These are phyloP conservation scores for Sturnira hondurensis DNA, from an alignment of 2,113 vertebrate species.

Conservation along the genomic window DNA sequence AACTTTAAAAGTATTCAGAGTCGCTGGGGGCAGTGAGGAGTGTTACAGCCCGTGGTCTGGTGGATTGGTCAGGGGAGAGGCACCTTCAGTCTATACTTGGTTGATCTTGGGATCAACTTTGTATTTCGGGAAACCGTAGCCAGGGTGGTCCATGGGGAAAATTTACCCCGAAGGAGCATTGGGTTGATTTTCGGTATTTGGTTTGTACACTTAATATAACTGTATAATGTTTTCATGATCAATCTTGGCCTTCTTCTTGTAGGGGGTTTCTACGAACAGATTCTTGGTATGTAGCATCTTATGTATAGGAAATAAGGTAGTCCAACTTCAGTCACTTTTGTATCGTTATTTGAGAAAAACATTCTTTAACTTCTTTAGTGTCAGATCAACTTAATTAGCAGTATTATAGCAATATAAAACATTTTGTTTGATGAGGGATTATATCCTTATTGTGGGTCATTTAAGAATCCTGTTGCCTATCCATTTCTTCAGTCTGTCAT, in stretches of 20 bases:
- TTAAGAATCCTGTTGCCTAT: neutral
- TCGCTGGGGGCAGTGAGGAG: neutral
- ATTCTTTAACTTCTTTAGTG: neutral
- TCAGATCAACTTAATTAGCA: neutral
- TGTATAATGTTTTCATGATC: neutral
- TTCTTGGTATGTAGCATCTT: neutral
- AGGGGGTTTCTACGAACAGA: neutral
- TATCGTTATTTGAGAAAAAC: neutral
- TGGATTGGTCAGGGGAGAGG: neutral
- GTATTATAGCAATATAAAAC: rapidly evolving
- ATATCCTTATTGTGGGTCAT: neutral
- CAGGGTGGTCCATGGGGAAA: neutral
- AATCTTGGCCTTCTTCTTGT: neutral
- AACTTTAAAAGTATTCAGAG: neutral
- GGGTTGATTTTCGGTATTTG: neutral
- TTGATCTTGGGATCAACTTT: neutral
- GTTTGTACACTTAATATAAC: neutral
- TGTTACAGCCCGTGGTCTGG: neutral
- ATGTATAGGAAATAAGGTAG: neutral
- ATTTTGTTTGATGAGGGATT: too few relatives aligned
- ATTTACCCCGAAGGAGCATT: neutral
- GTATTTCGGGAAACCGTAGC: neutral
- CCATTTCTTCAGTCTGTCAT: neutral
- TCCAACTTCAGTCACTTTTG: neutral
- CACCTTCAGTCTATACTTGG: rapidly evolving